Evolutionary conservation across 2,888 invertebrate species (phyloP).

Genomic region (Drosophila yooni): DNA sequence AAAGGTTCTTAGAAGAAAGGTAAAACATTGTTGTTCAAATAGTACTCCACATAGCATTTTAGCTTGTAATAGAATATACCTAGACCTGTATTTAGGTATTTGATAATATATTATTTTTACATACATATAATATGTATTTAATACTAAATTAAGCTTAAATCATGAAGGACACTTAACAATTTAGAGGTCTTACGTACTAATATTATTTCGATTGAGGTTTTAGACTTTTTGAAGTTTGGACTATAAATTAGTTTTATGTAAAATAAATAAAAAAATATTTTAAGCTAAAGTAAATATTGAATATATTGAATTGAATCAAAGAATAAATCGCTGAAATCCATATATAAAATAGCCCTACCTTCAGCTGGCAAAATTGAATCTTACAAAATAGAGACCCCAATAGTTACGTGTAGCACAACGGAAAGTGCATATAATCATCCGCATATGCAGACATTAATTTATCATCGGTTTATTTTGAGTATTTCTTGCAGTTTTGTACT

Average conservation of each 20-base stretch:
- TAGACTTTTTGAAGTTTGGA: background rate
- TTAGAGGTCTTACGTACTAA: background rate
- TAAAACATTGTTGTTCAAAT: background rate
- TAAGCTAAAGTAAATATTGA: too few relatives aligned
- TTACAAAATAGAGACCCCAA: background rate
- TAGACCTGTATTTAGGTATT: background rate
- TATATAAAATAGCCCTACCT: background rate
- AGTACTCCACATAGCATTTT: background rate
- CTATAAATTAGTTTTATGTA: accelerated
- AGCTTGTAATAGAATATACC: background rate
- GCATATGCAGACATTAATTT: background rate
- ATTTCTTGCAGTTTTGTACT: constrained; percentile 23
- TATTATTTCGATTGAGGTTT: too few relatives aligned
- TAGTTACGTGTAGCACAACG: too few relatives aligned
- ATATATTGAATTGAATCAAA: too few relatives aligned
- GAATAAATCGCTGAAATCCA: background rate
- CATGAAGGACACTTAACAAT: background rate
- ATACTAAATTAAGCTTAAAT: background rate
- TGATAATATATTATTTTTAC: background rate
- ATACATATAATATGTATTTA: background rate
- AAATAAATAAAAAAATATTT: background rate
- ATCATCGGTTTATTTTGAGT: constrained; percentile 20
- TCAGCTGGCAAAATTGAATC: background rate
- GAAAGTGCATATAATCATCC: constrained; percentile 27
- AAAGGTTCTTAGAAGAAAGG: background rate